These are phyloP conservation scores for Diglossa brunneiventris DNA, from an alignment of 2,113 vertebrate genomes.

Conservation along the genomic window DNA sequence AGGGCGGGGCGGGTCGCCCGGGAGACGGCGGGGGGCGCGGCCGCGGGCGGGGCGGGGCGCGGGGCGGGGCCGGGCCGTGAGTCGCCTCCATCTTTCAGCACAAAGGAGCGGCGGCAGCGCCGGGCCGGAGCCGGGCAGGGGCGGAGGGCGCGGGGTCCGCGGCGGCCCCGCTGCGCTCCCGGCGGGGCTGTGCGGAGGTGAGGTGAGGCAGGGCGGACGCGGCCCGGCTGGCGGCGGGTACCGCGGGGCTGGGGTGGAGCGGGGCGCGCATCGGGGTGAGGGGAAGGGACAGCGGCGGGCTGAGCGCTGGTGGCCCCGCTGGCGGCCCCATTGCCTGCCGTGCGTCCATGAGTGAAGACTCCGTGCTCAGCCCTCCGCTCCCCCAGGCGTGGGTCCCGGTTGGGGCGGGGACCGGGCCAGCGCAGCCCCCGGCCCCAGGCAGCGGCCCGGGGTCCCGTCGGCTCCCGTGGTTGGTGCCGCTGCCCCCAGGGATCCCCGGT, in stretches of 20 bases:
- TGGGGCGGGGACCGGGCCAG: not conserved
- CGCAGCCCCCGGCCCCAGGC: not conserved
- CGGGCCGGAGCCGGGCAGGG: too few relatives aligned
- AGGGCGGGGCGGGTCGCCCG: too few relatives aligned
- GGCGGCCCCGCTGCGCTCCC: too few relatives aligned
- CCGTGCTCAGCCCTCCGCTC: too few relatives aligned
- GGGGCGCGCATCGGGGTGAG: not conserved
- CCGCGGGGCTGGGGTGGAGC: not conserved
- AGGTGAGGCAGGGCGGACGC: not conserved
- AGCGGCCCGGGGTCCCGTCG: not conserved
- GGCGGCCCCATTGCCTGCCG: not conserved
- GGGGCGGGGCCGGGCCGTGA: too few relatives aligned
- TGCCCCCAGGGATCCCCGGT: accelerated
- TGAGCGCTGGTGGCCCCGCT: not conserved
- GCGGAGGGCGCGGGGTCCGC: too few relatives aligned
- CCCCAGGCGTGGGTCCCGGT: not conserved
- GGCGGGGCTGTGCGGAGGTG: too few relatives aligned
- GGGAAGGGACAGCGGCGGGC: not conserved
- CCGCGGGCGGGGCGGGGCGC: too few relatives aligned
- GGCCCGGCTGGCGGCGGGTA: too few relatives aligned
- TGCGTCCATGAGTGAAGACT: accelerated
- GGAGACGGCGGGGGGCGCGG: too few relatives aligned
- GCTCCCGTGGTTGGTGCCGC: not conserved
- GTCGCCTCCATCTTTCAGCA: too few relatives aligned
- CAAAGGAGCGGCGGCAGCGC: too few relatives aligned